Base-by-base conservation (phyloP, 2,888 invertebrate species). In the Sycophila texana region DNA sequence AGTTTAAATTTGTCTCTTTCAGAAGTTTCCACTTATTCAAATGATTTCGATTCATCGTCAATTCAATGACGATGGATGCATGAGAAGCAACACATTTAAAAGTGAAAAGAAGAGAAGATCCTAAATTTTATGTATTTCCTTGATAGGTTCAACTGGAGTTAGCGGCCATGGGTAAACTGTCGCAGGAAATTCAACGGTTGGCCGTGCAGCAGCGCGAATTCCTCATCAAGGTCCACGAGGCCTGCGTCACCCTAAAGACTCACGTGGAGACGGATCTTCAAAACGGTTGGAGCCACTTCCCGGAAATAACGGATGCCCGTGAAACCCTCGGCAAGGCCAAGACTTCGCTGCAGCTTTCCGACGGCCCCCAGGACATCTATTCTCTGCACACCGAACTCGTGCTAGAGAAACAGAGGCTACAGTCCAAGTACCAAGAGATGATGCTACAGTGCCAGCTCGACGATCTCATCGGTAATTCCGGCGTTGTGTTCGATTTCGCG, bases 191-290 rank as follows among this genome's bases (percentile, higher is more conserved):
- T 82, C 94, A 95, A 90, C 93, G 94, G 87, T 91, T 95, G 86
- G 93, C 94, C 79, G 91, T 93, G 90, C 94, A 94, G 86, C 95
- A 95, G 89, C 92, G 95, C 84, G 94, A 95, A 86, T 95, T 95
- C 89, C 90, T 95, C 82, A 92, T 95, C 81, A 94, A 95, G 88
- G 94, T 95, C 68, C 91, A 95, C 81, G 95, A 95, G 88, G 94
- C 95, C 57, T 94, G 95, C 89, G 94, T 94, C 66, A 94, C 94
- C 79, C 90, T 95, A 67, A 95, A 95, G 88, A 93, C 94, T 78
- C 94, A 95, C 90, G 94, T 95, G 70, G 95, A 95, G 90, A 94
- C 94, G 68, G 95, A 95, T 88, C 91, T 95, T 83, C 93, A 94
- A 82, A 94, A 93, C 85, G 94, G 94, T 84, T 92, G 93, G 88